Evolutionary conservation across 1,140 invertebrate genomes (phyloP).

Genomic region (Heliconius nattereri): DNA sequence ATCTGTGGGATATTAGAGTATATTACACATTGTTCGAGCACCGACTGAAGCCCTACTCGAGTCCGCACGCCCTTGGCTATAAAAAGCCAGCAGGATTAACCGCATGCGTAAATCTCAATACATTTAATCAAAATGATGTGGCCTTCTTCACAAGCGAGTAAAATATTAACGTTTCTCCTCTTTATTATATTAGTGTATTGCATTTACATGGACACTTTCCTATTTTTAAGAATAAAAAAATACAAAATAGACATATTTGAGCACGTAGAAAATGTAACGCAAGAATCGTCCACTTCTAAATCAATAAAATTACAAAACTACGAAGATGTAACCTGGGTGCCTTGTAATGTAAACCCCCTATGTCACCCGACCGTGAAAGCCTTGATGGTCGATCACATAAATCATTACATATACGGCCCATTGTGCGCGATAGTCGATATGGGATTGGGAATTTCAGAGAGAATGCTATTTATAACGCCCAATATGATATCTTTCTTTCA

Average conservation of each 20-base stretch:
- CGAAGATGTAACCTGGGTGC: conserved; percentile 82
- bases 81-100: conserved; percentile 35
- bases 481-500: conserved; percentile 90
- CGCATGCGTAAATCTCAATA: conserved; percentile 37
- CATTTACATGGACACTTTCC: conserved; percentile 69
- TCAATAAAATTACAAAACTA: conserved; percentile 62
- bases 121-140: conserved; percentile 70
- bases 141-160: conserved; percentile 75
- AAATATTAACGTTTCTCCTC: conserved; percentile 64
- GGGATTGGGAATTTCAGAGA: conserved; percentile 83
- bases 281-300: conserved; percentile 53
- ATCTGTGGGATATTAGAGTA: conserved; percentile 32
- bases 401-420: conserved; percentile 89
- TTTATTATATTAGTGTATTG: conserved; percentile 62
- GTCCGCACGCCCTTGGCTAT: conserved; percentile 31
- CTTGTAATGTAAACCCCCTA: conserved; percentile 86
- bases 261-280: conserved; percentile 45
- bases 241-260: conserved; percentile 65
- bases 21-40: conserved; percentile 20
- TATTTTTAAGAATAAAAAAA: conserved; percentile 66
- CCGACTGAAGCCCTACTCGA: conserved; percentile 40
- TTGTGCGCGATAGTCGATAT: conserved; percentile 85
- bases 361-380: conserved; percentile 89
- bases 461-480: conserved; percentile 85
- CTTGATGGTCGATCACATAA: conserved; percentile 87